Conservation (phyloP, 2,113 vertebrate species). For the Aepyceros melampus region DNA sequence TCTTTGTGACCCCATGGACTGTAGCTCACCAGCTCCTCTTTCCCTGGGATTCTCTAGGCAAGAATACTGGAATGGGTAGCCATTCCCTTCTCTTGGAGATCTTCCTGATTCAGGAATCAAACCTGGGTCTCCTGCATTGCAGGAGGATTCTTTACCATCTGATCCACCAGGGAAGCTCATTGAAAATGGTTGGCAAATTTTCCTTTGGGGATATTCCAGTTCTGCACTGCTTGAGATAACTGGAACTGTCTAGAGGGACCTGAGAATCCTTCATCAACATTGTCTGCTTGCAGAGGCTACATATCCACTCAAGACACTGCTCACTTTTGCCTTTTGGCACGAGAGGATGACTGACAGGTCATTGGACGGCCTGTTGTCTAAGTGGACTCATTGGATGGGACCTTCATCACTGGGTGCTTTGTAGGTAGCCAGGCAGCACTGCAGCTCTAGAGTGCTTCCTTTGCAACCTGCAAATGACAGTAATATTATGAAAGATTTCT, state of each 20-base stretch:
- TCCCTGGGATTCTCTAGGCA: not conserved
- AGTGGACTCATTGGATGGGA: conserved; percentile 36
- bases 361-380: conserved; percentile 20
- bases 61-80: not conserved
- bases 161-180: not conserved
- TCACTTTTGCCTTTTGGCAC: conserved; percentile 22
- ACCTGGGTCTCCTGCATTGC: not conserved
- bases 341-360: conserved; percentile 32
- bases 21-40: not conserved
- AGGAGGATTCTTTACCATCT: not conserved
- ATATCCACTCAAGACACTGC: not conserved
- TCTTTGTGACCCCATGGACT: not conserved
- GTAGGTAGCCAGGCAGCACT: not conserved
- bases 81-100: not conserved
- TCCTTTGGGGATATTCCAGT: not conserved
- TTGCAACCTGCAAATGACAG: conserved; percentile 61
- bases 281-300: not conserved
- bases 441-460: conserved; percentile 37
- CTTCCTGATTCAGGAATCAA: not conserved
- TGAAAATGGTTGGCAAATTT: not conserved
- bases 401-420: not conserved
- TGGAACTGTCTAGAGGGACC: not conserved
- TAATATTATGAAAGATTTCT: conserved; percentile 72
- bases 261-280: not conserved
- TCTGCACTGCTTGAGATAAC: not conserved